Evolutionary conservation across 2,888 invertebrate genomes (phyloP).

Genomic region (Minunthozetes semirufus): DNA sequence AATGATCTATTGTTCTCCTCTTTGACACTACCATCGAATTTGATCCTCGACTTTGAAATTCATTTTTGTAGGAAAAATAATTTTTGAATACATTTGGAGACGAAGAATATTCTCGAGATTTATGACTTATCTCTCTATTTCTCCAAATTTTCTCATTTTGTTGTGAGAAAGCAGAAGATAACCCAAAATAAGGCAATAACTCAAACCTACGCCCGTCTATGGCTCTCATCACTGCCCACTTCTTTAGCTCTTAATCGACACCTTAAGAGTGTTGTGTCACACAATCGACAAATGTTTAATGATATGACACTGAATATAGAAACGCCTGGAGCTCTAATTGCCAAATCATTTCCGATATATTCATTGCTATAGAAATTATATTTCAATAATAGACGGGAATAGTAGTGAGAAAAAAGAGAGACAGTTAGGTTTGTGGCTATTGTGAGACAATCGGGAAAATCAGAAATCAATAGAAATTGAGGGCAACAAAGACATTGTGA

Average conservation of each 20-base stretch:
- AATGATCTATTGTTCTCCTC: not conserved
- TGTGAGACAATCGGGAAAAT: constrained; percentile 3
- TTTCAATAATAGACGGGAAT: not conserved
- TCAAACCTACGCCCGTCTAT: constrained; percentile 7
- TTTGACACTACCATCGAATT: not conserved
- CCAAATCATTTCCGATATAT: not conserved
- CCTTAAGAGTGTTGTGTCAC: constrained; percentile 23
- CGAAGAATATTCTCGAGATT: not conserved
- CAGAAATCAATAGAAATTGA: not conserved
- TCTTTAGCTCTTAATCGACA: constrained; percentile 1
- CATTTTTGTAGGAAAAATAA: not conserved
- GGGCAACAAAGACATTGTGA: not conserved
- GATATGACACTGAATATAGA: not conserved
- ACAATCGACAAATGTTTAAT: constrained; percentile 16
- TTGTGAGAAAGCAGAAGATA: not conserved
- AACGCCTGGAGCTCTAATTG: constrained; percentile 12
- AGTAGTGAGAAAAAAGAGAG: not conserved
- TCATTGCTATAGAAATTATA: no score
- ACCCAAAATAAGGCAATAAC: constrained; percentile 1
- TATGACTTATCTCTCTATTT: not conserved
- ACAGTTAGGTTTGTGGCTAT: not conserved
- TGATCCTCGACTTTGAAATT: not conserved
- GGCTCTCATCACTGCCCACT: not conserved
- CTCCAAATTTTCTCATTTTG: not conserved
- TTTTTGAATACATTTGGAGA: not conserved